Conservation (phyloP, 2,888 invertebrate species). For the Chloroclysta siterata region DNA sequence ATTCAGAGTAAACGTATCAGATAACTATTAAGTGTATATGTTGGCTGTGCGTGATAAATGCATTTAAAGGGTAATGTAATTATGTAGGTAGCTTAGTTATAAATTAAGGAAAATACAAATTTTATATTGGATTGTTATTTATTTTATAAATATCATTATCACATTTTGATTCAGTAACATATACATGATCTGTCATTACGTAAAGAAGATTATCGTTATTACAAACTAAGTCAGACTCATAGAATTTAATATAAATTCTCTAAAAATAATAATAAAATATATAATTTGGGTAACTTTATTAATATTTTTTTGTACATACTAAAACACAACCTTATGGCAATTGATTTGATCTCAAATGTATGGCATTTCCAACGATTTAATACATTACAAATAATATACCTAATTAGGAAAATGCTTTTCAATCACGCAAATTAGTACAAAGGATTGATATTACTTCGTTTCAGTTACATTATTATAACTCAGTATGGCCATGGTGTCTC, state of each 20-base stretch:
- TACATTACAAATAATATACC: slow-evolving; percentile 9
- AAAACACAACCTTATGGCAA: slow-evolving; percentile 83
- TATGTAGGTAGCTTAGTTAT: slow-evolving; percentile 1
- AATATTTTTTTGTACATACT: slow-evolving; percentile 74
- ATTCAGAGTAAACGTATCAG: slow-evolving; percentile 12
- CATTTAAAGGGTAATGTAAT: slow-evolving; percentile 12
- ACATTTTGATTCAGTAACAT: slow-evolving; percentile 72
- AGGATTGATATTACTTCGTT: neutral
- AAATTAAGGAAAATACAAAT: slow-evolving; percentile 25
- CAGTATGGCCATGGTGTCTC: too few species aligned
- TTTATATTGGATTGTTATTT: slow-evolving; percentile 51
- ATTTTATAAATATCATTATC: slow-evolving; percentile 78
- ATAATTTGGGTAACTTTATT: slow-evolving; percentile 79
- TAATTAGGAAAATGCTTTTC: slow-evolving; percentile 2
- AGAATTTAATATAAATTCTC: slow-evolving; percentile 81
- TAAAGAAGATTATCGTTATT: slow-evolving; percentile 60
- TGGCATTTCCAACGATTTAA: slow-evolving; percentile 65
- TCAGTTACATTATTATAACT: slow-evolving; percentile 3
- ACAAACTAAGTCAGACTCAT: slow-evolving; percentile 78
- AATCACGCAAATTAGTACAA: slow-evolving; percentile 3
- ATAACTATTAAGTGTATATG: slow-evolving; percentile 23
- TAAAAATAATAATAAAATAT: slow-evolving; percentile 61
- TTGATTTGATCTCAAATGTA: slow-evolving; percentile 63
- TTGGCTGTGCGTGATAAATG: slow-evolving; percentile 19
- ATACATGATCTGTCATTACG: slow-evolving; percentile 70